phyloP scores from a whole-genome alignment of 2,113 vertebrate species.

The Lynx canadensis region DNA sequence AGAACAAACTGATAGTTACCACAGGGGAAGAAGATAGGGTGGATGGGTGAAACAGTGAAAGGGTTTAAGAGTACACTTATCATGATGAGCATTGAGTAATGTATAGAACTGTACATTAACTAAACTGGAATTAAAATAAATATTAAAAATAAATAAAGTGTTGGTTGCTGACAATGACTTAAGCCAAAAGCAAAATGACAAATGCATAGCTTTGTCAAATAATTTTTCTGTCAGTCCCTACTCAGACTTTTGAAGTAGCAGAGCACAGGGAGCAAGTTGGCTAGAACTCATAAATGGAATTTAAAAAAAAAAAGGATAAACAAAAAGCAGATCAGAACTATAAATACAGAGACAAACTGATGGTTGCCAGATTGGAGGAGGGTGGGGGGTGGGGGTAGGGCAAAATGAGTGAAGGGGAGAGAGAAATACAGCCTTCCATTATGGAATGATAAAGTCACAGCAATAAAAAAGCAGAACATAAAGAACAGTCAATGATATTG shows the following conservation, averaged over 20 bases:
- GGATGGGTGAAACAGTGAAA: neutral
- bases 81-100: neutral
- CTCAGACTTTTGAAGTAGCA: neutral
- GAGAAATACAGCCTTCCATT: too few relatives aligned
- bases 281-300: neutral
- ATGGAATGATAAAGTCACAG: too few relatives aligned
- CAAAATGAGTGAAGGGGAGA: too few relatives aligned
- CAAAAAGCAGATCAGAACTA: too few relatives aligned
- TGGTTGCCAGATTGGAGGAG: too few relatives aligned
- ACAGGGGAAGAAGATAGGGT: neutral
- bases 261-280: neutral
- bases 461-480: too few relatives aligned
- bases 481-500: too few relatives aligned
- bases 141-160: neutral
- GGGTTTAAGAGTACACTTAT: neutral
- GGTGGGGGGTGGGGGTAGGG: too few relatives aligned
- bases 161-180: neutral
- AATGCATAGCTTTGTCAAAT: neutral
- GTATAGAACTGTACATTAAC: neutral
- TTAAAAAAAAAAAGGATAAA: too few relatives aligned
- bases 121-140: neutral
- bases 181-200: constrained; percentile 5
- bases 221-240: neutral
- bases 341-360: too few relatives aligned
- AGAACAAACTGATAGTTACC: neutral